phyloP scores from a whole-genome alignment of 2,888 invertebrate genomes.

The Acleris cristana region DNA sequence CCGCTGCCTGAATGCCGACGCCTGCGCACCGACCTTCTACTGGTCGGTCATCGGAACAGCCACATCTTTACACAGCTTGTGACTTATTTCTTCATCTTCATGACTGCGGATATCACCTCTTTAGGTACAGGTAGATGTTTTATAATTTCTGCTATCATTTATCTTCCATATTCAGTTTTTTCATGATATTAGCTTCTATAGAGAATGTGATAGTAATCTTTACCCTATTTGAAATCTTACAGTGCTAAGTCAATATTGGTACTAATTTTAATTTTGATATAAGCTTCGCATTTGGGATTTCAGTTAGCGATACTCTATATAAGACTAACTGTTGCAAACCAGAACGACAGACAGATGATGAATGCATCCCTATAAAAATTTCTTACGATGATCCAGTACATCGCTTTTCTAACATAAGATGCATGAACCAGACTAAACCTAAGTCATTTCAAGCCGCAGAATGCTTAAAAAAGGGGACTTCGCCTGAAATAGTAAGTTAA shows the following conservation, averaged over 20 bases:
- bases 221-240: too few species aligned
- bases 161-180: background rate
- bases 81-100: constrained; percentile 48
- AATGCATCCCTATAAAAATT: constrained; percentile 48
- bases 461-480: constrained; percentile 47
- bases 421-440: constrained; percentile 55
- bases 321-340: constrained; percentile 53
- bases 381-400: constrained; percentile 53
- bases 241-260: too few species aligned
- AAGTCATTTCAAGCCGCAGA: constrained; percentile 50
- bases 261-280: too few species aligned
- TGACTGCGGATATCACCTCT: constrained; percentile 45
- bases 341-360: constrained; percentile 45
- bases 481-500: constrained; percentile 46
- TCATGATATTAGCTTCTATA: background rate
- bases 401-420: constrained; percentile 51
- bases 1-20: constrained; percentile 1
- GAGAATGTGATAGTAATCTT: too few species aligned
- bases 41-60: background rate
- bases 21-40: constrained; percentile 3
- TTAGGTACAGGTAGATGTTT: constrained; percentile 1
- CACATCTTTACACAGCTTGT: constrained; percentile 37
- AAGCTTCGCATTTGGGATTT: background rate
- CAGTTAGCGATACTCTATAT: constrained; percentile 1
- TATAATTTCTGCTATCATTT: background rate